These are phyloP conservation scores for Andrena dorsata DNA, from an alignment of 2,888 invertebrate species.

Conservation along the genomic window DNA sequence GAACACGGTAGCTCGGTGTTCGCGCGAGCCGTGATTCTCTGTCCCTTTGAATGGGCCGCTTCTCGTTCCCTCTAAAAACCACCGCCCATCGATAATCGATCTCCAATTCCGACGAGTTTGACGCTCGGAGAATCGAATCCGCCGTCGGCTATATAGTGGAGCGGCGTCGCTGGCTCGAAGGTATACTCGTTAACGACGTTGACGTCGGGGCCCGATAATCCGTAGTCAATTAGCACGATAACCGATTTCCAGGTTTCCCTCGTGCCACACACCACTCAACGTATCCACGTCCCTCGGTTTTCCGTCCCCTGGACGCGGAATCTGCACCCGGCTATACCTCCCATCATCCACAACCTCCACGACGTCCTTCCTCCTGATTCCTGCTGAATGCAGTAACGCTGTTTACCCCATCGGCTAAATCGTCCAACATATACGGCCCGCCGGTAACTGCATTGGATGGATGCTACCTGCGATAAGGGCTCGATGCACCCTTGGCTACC, in stretches of 20 bases:
- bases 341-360: background rate
- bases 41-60: background rate
- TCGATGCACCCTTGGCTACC: constrained; percentile 31
- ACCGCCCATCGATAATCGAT: constrained; percentile 44
- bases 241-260: constrained; percentile 39
- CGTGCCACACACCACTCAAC: background rate
- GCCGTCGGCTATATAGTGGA: background rate
- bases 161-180: constrained; percentile 24
- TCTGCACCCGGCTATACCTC: background rate
- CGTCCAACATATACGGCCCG: constrained; percentile 22
- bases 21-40: background rate
- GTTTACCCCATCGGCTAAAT: constrained; percentile 45
- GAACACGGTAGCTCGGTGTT: background rate
- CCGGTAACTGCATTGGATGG: constrained; percentile 47
- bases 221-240: constrained; percentile 58
- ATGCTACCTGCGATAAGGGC: constrained; percentile 50
- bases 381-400: constrained; percentile 17
- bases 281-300: constrained; percentile 16
- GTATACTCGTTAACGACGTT: constrained; percentile 46
- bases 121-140: constrained; percentile 36
- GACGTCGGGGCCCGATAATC: constrained; percentile 42
- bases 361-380: constrained; percentile 17
- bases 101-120: constrained; percentile 21
- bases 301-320: constrained; percentile 15
- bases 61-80: constrained; percentile 2